Base-by-base conservation (phyloP, 2,888 invertebrate genomes). In the Plutella xylostella region DNA sequence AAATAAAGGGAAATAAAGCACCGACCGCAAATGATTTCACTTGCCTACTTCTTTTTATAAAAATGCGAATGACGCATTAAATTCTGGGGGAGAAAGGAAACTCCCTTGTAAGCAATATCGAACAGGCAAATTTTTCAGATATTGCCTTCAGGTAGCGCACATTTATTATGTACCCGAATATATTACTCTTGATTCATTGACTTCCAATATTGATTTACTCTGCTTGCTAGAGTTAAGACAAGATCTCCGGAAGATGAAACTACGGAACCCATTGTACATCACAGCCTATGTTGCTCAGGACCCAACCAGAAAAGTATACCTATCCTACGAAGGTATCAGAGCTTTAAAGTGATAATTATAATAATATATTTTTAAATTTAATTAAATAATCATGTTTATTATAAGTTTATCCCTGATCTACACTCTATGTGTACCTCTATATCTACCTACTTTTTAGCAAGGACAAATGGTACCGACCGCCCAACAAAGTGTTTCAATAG, bases 161-260 rank as follows among this genome's bases (percentile, higher is more conserved):
- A 83, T 83, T 83, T 83, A 83, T 83, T 83, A 83, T 83, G 82
- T 83, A 83, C 83, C 83, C 83, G 80, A 82, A 83, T 83, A 83
- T 83, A 83, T 83, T 83, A 82, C 80, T 80, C 82, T 73, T 83
- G 83, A 83, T 83, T 83, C 83, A 83, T 82, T 83, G 83, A 83
- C 82, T 82, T 83, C 78, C 68, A 67, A 79, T 83, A 83, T 83
- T 83, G 83, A 83, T 83, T 83, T 83, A 83, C 78, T 82, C 79
- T 79, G 73, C 78, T 76, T 75, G 74, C 79, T 80, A 76, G 78
- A 77, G 73, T 72, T 44, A n/a, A n/a, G n/a, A n/a, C n/a, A n/a
- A n/a, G n/a, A n/a, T n/a, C n/a, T n/a, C n/a, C n/a, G n/a, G n/a
- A n/a, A n/a, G n/a, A n/a, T n/a, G n/a, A 33, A 33, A 33, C 15